Percentiles rank a stretch among this genome's conserved stretches.
Evolutionary conservation across 2,888 invertebrate genomes (phyloP).

Genomic region (Caenorhabditis zanzibari): DNA sequence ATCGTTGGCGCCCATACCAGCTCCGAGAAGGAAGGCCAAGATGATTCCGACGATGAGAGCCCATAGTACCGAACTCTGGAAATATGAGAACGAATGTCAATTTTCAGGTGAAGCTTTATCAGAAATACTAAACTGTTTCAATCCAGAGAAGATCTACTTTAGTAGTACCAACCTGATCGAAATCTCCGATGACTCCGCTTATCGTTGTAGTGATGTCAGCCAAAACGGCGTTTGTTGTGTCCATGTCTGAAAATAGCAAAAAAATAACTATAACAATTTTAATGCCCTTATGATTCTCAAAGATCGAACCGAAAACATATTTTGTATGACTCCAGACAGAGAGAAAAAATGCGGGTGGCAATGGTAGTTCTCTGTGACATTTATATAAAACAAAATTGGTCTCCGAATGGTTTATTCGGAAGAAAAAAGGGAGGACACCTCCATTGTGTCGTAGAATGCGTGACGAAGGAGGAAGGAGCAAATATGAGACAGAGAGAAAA

Average conservation of each 20-base stretch:
- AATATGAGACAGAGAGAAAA: constrained; percentile 8
- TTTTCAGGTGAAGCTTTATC: no score
- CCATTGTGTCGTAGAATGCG: constrained; percentile 47
- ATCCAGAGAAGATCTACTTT: no score
- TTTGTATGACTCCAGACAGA: constrained; percentile 17
- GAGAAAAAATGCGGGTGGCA: constrained; percentile 17
- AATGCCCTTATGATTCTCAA: constrained; percentile 1
- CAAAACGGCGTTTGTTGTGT: constrained; percentile 43
- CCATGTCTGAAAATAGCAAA: constrained; percentile 42
- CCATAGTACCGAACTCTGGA: constrained; percentile 86
- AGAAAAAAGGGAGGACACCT: constrained; percentile 9
- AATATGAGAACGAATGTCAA: not conserved
- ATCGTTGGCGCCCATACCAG: constrained; percentile 98
- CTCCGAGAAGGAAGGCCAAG: constrained; percentile 95
- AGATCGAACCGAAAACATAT: constrained; percentile 30
- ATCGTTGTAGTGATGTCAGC: constrained; percentile 42
- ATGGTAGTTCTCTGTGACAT: constrained; percentile 51
- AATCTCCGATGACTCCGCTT: constrained; percentile 24
- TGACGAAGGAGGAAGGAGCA: constrained; percentile 32
- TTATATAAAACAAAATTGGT: constrained; percentile 35
- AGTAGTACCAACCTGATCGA: constrained; percentile 46
- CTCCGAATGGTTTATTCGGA: constrained; percentile 48
- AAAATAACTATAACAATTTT: not conserved
- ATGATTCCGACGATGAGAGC: constrained; percentile 93
- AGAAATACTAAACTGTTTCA: no score